Evolutionary conservation across 2,113 vertebrate species (phyloP).

Genomic region (Tetrao urogallus): DNA sequence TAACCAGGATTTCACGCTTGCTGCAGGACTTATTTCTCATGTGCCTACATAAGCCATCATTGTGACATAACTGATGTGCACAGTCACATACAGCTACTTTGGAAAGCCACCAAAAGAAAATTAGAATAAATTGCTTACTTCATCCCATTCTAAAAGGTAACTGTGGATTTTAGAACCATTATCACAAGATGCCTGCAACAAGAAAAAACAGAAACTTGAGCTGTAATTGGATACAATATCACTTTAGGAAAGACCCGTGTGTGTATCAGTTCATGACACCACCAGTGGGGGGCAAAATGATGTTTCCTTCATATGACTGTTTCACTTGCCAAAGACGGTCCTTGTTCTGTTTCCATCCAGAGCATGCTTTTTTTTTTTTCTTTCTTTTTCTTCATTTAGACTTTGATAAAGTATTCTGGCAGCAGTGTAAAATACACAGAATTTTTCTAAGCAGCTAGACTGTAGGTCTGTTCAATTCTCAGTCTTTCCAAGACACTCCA

Average conservation of each 20-base stretch:
- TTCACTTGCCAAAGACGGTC: neutral
- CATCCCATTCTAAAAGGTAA: conserved; percentile 95
- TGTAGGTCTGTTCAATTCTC: neutral
- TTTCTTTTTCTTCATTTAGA: neutral
- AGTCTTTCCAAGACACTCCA: neutral
- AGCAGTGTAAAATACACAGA: neutral
- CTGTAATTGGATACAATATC: neutral
- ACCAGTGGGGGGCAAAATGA: neutral
- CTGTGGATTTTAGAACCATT: conserved; percentile 97
- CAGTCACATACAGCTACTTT: neutral
- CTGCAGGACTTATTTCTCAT: neutral
- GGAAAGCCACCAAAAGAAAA: neutral
- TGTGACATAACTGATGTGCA: neutral
- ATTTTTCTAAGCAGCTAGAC: neutral
- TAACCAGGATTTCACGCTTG: neutral
- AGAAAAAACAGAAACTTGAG: conserved; percentile 55
- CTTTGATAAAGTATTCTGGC: neutral
- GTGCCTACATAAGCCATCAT: neutral
- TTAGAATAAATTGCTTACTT: conserved; percentile 81
- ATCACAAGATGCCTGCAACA: conserved; percentile 90
- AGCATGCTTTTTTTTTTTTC: neutral
- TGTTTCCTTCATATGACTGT: rapidly evolving
- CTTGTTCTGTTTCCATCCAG: neutral
- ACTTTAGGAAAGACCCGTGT: neutral
- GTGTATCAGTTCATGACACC: neutral